phyloP scores from a whole-genome alignment of 2,113 vertebrate species.

The Acrocephalus kingi region DNA sequence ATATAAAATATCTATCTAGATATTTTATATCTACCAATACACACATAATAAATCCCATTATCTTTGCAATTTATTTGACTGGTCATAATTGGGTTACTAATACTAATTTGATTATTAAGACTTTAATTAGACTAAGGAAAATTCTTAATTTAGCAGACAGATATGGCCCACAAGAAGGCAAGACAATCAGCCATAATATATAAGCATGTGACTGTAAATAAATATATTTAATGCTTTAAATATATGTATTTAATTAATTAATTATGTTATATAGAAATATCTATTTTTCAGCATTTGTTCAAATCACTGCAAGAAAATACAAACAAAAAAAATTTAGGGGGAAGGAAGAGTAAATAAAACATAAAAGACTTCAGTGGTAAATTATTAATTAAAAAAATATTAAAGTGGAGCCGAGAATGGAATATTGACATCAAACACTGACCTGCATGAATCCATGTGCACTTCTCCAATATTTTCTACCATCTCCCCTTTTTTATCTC shows the following conservation, averaged over 20 bases:
- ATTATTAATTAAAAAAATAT: background rate
- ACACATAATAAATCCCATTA: background rate
- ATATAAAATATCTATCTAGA: too few relatives aligned
- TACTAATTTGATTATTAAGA: background rate
- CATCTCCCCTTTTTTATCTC: background rate
- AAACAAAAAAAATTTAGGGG: background rate
- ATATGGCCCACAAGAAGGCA: background rate
- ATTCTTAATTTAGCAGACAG: background rate
- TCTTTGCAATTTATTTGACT: background rate
- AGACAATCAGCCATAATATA: background rate
- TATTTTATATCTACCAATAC: too few relatives aligned
- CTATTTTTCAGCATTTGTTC: background rate
- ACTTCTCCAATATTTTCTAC: background rate
- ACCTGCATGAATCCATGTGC: background rate
- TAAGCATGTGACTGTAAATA: background rate
- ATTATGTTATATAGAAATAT: background rate
- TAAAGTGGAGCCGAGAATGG: background rate
- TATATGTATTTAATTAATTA: background rate
- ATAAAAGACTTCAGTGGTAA: background rate
- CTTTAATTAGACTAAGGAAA: background rate
- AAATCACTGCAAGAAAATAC: background rate
- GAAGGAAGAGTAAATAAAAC: background rate
- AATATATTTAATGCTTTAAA: background rate
- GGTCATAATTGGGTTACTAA: background rate
- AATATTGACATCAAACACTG: background rate